Conservation (phyloP, 2,113 vertebrate species). For the Cettia cetti region DNA sequence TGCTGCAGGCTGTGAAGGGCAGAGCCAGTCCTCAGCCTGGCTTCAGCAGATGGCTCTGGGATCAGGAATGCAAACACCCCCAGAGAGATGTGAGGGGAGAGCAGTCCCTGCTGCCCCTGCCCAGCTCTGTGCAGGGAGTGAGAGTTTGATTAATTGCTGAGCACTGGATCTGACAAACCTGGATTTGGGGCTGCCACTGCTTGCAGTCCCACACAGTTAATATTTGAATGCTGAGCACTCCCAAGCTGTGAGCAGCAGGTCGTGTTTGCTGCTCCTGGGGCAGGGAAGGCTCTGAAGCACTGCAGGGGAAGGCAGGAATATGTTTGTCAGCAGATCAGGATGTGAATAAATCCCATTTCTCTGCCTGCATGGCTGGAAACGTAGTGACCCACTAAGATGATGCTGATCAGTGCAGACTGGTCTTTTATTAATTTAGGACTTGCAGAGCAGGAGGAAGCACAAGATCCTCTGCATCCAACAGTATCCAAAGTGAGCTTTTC, state of each 20-base stretch:
- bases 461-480: background rate
- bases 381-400: background rate
- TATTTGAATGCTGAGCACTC: background rate
- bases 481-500: background rate
- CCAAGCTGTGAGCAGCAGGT: background rate
- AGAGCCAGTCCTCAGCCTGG: background rate
- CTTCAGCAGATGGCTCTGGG: background rate
- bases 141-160: background rate
- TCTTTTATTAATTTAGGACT: background rate
- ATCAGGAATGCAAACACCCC: background rate
- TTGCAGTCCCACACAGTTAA: accelerated
- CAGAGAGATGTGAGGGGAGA: background rate
- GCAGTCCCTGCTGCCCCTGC: background rate
- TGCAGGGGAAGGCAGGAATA: background rate
- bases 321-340: background rate
- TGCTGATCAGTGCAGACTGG: background rate
- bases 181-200: background rate
- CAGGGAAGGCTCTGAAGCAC: accelerated
- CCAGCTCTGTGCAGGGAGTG: accelerated
- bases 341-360: background rate
- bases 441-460: background rate
- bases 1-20: background rate
- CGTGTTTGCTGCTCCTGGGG: background rate
- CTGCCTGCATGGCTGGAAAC: background rate
- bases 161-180: background rate